phyloP scores from a whole-genome alignment of 2,797 vertebrate species.

The Tenualosa thibaudeaui region DNA sequence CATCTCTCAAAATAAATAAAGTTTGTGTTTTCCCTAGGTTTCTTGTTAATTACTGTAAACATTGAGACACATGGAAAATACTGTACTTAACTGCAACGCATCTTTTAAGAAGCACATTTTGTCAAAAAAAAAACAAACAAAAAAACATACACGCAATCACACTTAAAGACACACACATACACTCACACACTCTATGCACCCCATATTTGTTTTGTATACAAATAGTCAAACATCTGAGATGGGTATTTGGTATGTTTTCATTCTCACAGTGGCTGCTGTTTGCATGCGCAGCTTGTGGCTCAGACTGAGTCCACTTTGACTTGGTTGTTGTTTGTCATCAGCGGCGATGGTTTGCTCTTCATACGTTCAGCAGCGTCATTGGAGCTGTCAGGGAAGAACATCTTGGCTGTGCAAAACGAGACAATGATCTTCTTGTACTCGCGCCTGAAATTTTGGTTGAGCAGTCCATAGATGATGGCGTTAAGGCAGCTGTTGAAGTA shows the following conservation, averaged over 20 bases:
- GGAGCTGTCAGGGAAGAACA: conserved; percentile 77
- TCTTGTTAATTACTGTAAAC: conserved; percentile 47
- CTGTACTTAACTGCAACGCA: conserved; percentile 32
- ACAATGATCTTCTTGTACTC: conserved; percentile 82
- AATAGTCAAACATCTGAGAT: conserved; percentile 37
- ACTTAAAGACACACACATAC: conserved; percentile 4
- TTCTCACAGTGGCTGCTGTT: conserved; percentile 37
- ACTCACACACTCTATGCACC: conserved; percentile 18
- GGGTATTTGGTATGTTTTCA: conserved; percentile 26
- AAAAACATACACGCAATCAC: neutral
- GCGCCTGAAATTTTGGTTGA: conserved; percentile 84
- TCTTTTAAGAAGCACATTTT: conserved; percentile 33
- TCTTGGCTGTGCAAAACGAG: conserved; percentile 73
- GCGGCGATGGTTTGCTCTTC: conserved; percentile 77
- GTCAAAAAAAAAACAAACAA: neutral
- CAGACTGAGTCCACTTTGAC: conserved; percentile 79
- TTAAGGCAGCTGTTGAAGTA: conserved; percentile 90
- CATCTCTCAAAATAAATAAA: conserved; percentile 34
- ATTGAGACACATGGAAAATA: conserved; percentile 39
- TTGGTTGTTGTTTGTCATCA: conserved; percentile 76
- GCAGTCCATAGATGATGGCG: conserved; percentile 81
- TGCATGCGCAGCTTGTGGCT: conserved; percentile 40
- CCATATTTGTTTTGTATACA: conserved; percentile 30
- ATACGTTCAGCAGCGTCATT: conserved; percentile 74
- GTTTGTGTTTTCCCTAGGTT: neutral